Evolutionary conservation across 2,888 invertebrate species (phyloP), one percentile per base, ranked within the genome.

Genomic region (Macrosiphum euphorbiae): DNA sequence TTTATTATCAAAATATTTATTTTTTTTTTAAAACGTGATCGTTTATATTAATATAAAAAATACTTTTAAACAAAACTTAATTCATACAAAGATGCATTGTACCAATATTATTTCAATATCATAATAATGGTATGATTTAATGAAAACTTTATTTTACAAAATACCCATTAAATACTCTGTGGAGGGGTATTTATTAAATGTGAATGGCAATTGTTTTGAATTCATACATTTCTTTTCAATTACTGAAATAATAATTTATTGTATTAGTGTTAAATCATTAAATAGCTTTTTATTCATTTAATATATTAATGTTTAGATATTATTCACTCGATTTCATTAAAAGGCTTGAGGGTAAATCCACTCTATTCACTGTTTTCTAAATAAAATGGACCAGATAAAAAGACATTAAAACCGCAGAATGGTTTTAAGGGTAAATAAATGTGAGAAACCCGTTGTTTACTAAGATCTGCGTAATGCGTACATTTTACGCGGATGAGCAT

Each of bases 201-300:
- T 28, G 26, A 85, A 85, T 85, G 78, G 20, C 8, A 78, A 85
- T 44, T 85, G 26, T 85, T 44, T 44, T 85, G 85, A 0, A 11
- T 85, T 44, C 26, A 85, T 85, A 44, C 10, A 26, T 85, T 85
- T 85, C 20, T 85, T 28, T 85, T 44, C 85, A 85, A 28, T 44
- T 85, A 85, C 44, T 44, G 24, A 41, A 44, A 44, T 44, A 44
- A 85, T 85, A 85, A 85, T 85, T 85, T 85, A 85, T 85, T 78
- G 78, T 78, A 85, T 44, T 44, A 85, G 85, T 85, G 41, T 85
- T 85, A 44, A 44, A 85, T 85, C 85, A 85, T 85, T 85, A 85
- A 85, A 85, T 85, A 85, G 44, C 85, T 85, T 85, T 85, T 85
- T 44, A 44, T 85, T 44, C 11, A 85, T 85, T 85, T 85, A 26